phyloP scores from a whole-genome alignment of 2,113 vertebrate genomes.

The Spermophilus dauricus region DNA sequence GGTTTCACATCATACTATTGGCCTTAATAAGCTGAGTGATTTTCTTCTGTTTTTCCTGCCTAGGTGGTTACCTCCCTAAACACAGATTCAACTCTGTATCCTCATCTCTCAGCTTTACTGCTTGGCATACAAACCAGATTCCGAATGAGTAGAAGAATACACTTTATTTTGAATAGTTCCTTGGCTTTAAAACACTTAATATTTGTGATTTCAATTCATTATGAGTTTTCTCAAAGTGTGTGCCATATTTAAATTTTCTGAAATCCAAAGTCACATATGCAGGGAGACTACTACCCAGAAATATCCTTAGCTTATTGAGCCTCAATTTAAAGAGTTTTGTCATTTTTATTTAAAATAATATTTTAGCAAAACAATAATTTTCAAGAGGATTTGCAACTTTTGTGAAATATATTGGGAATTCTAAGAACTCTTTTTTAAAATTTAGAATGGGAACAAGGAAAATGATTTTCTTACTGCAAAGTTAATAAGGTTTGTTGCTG shows the following conservation, averaged over 20 bases:
- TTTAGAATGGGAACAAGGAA: constrained; percentile 59
- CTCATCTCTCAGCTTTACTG: neutral
- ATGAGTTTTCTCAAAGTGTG: neutral
- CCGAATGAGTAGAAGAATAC: neutral
- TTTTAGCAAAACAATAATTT: constrained; percentile 31
- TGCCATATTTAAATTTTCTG: neutral
- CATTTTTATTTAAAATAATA: constrained; percentile 50
- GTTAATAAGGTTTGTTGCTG: neutral
- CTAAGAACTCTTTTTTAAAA: neutral
- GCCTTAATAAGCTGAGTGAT: neutral
- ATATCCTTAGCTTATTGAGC: neutral
- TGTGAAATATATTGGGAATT: constrained; percentile 31
- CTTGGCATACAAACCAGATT: neutral
- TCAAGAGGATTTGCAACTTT: neutral
- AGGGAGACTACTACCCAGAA: neutral
- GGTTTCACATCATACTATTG: neutral
- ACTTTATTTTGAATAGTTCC: neutral
- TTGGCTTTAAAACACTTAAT: constrained; percentile 49
- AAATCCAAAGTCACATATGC: neutral
- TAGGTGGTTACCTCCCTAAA: neutral
- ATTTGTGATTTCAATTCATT: constrained; percentile 20
- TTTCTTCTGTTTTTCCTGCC: neutral
- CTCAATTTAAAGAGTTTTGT: neutral
- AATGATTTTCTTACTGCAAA: constrained; percentile 55
- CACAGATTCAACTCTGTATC: neutral